phyloP scores from a whole-genome alignment of 2,113 vertebrate genomes.

The Misgurnus mizolepis region DNA sequence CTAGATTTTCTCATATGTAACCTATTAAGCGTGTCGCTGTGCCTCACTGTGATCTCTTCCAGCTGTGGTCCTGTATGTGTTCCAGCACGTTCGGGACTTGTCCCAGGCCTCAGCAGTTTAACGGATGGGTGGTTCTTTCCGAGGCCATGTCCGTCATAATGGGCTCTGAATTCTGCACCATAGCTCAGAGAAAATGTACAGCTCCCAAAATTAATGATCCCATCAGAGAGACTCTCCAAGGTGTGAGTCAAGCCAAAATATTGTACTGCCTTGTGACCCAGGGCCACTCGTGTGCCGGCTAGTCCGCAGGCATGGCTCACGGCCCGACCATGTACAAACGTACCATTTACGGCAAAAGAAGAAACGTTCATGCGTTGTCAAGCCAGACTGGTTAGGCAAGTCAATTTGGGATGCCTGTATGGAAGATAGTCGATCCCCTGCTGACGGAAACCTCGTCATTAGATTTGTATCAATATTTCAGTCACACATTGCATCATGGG shows the following conservation, averaged over 20 bases:
- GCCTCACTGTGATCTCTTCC: slow-evolving; percentile 46
- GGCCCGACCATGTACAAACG: background rate
- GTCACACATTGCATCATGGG: slow-evolving; percentile 27
- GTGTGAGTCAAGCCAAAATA: background rate
- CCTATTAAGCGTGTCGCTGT: slow-evolving; percentile 33
- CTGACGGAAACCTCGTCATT: slow-evolving; percentile 37
- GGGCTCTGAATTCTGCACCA: slow-evolving; percentile 34
- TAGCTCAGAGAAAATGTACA: background rate
- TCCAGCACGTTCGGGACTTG: background rate
- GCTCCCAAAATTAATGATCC: slow-evolving; percentile 38
- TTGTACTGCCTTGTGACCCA: background rate
- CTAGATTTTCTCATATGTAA: slow-evolving; percentile 36
- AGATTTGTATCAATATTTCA: slow-evolving; percentile 48
- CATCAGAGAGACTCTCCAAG: background rate
- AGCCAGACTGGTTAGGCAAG: slow-evolving; percentile 1
- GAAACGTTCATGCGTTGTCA: slow-evolving; percentile 15
- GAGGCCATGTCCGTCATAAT: background rate
- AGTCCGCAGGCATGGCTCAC: background rate
- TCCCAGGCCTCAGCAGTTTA: background rate
- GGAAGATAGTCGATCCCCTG: background rate
- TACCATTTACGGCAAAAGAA: background rate
- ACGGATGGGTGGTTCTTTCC: background rate
- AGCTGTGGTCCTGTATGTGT: slow-evolving; percentile 47
- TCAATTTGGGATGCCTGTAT: background rate
- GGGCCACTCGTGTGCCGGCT: too few species aligned